phyloP scores from a whole-genome alignment of 1,140 invertebrate species.

The Trichonephila clavata region DNA sequence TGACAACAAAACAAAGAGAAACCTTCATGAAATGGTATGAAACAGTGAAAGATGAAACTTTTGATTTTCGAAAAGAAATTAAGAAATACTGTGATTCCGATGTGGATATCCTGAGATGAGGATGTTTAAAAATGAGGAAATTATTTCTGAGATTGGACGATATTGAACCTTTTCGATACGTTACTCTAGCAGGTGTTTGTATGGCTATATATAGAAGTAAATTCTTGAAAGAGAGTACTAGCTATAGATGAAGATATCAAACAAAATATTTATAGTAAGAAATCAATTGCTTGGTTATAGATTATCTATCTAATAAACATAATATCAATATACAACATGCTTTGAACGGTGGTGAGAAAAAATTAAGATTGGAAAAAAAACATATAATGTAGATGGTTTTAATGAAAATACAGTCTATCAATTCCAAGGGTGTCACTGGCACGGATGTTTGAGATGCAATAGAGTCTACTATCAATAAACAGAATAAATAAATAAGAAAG shows the following conservation, averaged over 20 bases:
- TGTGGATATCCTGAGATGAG: slow-evolving; percentile 45
- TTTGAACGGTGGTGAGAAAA: slow-evolving; percentile 4
- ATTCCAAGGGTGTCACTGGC: slow-evolving; percentile 8
- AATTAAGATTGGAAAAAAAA: slow-evolving; percentile 32
- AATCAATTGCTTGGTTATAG: slow-evolving; percentile 43
- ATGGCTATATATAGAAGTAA: slow-evolving; percentile 30
- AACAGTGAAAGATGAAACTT: neutral
- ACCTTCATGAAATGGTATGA: slow-evolving; percentile 16
- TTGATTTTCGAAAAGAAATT: slow-evolving; percentile 54
- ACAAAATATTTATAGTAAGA: slow-evolving; percentile 14
- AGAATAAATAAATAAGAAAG: slow-evolving; percentile 13
- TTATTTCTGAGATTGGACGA: neutral
- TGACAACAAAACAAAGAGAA: too few relatives aligned
- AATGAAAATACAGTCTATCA: slow-evolving; percentile 21
- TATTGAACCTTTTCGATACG: neutral
- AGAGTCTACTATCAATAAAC: neutral
- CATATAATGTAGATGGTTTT: slow-evolving; percentile 23
- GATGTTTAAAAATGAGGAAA: slow-evolving; percentile 42
- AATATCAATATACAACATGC: slow-evolving; percentile 25
- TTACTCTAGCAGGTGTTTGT: slow-evolving; percentile 5
- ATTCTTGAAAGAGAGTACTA: slow-evolving; percentile 6
- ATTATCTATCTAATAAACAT: slow-evolving; percentile 31
- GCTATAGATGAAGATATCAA: slow-evolving; percentile 1
- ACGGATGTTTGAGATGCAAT: neutral
- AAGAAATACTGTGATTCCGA: slow-evolving; percentile 37